These are phyloP conservation scores for Noctua fimbriata DNA, from an alignment of 2,888 invertebrate species.

Conservation along the genomic window DNA sequence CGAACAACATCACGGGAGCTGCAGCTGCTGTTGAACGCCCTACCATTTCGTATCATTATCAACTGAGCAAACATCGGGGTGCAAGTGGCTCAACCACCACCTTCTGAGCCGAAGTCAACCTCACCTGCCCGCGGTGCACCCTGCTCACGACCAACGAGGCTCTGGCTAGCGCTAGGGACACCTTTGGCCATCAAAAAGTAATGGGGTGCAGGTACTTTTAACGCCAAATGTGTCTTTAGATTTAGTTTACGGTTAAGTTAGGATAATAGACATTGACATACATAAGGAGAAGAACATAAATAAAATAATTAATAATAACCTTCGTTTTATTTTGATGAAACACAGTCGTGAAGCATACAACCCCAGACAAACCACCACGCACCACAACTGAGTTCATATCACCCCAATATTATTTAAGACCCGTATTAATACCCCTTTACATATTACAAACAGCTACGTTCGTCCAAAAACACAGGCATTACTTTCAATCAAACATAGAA, in stretches of 20 bases:
- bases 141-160: slow-evolving; percentile 19
- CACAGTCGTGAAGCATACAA: neutral
- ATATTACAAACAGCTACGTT: no score
- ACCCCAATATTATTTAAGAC: no score
- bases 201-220: neutral
- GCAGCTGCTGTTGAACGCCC: neutral
- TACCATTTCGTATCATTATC: neutral
- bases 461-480: no score
- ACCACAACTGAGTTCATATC: no score
- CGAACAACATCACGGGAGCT: no score
- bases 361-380: no score
- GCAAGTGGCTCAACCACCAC: slow-evolving; percentile 30
- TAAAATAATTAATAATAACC: neutral
- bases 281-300: neutral
- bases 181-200: neutral
- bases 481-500: no score
- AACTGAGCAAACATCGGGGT: slow-evolving; percentile 15
- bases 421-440: no score
- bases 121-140: slow-evolving; percentile 48
- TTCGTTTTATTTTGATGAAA: neutral
- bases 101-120: slow-evolving; percentile 26
- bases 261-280: neutral
- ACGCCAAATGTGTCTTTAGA: neutral
- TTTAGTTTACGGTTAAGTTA: neutral
- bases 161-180: slow-evolving; percentile 2